Percentiles rank a stretch among this genome's conserved stretches.
Conservation (phyloP, 1,140 invertebrate genomes). For the Drosophila littoralis region DNA sequence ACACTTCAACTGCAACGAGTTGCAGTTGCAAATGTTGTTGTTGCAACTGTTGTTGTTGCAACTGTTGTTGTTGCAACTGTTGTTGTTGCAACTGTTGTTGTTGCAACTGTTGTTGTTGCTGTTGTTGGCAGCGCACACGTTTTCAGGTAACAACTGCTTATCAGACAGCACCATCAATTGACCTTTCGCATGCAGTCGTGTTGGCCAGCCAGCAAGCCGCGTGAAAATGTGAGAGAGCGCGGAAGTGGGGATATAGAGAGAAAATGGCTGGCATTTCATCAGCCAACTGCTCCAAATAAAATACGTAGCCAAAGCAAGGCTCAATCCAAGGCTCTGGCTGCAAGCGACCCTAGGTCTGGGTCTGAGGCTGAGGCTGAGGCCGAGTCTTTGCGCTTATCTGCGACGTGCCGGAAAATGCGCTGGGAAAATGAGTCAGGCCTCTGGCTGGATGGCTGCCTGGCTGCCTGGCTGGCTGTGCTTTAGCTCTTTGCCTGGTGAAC, state of each 20-base stretch:
- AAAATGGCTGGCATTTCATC: slow-evolving; percentile 52
- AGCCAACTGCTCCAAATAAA: slow-evolving; percentile 76
- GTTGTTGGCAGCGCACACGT: slow-evolving; percentile 61
- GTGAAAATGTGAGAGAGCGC: background rate
- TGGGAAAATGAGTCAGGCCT: slow-evolving; percentile 60
- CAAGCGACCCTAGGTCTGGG: slow-evolving; percentile 14
- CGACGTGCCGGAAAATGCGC: slow-evolving; percentile 61
- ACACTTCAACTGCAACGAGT: slow-evolving; percentile 49
- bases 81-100: slow-evolving; percentile 1
- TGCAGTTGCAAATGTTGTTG: slow-evolving; percentile 11
- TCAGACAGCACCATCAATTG: slow-evolving; percentile 77
- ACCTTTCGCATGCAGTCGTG: slow-evolving; percentile 78
- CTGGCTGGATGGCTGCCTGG: too few relatives aligned
- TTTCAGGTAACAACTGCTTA: slow-evolving; percentile 78
- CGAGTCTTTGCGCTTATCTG: slow-evolving; percentile 36
- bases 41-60: background rate
- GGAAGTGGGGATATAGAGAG: background rate
- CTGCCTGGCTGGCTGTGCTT: background rate
- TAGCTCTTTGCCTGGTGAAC: slow-evolving; percentile 28
- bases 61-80: slow-evolving; percentile 6
- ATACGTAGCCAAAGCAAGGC: slow-evolving; percentile 45
- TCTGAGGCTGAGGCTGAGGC: slow-evolving; percentile 15
- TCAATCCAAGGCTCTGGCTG: background rate
- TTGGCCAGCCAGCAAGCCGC: slow-evolving; percentile 13
- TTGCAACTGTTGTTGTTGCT: slow-evolving; percentile 7